phyloP scores from a whole-genome alignment of 1,140 invertebrate genomes.

The Nasonia longicornis region DNA sequence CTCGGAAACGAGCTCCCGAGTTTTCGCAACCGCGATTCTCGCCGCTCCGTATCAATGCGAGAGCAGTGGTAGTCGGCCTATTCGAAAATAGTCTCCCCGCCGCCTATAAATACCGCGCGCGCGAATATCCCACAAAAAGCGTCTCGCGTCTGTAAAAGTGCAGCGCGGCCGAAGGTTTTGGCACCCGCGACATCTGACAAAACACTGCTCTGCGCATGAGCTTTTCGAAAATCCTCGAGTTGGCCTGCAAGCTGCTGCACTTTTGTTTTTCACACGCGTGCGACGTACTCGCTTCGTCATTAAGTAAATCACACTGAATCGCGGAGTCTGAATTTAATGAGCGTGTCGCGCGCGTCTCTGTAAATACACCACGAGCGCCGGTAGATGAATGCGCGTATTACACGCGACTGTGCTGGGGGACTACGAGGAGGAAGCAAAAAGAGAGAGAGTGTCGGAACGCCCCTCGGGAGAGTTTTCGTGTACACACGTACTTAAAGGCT shows the following conservation, averaged over 20 bases:
- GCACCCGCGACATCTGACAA: slow-evolving; percentile 50
- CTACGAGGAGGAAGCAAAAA: background rate
- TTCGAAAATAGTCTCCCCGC: background rate
- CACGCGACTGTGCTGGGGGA: background rate
- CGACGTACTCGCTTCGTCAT: slow-evolving; percentile 38
- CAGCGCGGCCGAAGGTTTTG: slow-evolving; percentile 45
- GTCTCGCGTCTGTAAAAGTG: slow-evolving; percentile 51
- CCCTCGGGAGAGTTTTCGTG: background rate
- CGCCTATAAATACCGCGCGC: slow-evolving; percentile 34
- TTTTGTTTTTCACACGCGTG: slow-evolving; percentile 16
- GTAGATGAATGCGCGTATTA: slow-evolving; percentile 12
- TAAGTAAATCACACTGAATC: slow-evolving; percentile 52
- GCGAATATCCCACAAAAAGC: slow-evolving; percentile 37
- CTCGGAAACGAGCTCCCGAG: background rate
- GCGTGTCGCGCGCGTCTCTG: slow-evolving; percentile 14
- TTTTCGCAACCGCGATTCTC: slow-evolving; percentile 18
- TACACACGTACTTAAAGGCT: background rate
- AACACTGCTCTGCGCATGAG: slow-evolving; percentile 42
- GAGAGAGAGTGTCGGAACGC: background rate
- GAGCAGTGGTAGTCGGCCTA: background rate
- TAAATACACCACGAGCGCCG: background rate
- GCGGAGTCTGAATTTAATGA: slow-evolving; percentile 49
- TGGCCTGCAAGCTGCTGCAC: background rate
- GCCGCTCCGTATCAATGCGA: slow-evolving; percentile 20
- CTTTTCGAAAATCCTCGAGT: slow-evolving; percentile 41